Conservation (phyloP, 35 echinoderm and acorn worm genomes). For the Hemicentrotus pulcherrimus region DNA sequence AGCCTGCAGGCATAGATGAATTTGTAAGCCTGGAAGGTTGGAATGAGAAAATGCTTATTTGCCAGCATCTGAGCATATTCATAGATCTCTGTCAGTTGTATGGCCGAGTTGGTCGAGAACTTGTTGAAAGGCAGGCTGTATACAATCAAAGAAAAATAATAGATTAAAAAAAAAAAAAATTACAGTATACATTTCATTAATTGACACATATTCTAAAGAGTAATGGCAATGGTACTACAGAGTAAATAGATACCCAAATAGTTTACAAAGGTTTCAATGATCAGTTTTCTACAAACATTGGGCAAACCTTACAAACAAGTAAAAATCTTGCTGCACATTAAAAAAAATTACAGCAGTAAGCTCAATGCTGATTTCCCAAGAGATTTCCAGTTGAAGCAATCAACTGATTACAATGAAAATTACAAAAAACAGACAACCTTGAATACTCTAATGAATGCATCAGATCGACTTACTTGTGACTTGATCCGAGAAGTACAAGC, state of each 20-base stretch:
- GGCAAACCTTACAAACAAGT: too few relatives aligned
- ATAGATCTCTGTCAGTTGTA: constrained; percentile 96
- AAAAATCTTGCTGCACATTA: too few relatives aligned
- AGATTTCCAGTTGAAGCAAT: too few relatives aligned
- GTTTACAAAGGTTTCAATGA: too few relatives aligned
- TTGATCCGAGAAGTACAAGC: constrained; percentile 95
- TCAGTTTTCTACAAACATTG: too few relatives aligned
- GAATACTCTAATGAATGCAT: not conserved
- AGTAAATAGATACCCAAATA: too few relatives aligned
- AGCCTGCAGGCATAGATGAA: constrained; percentile 91
- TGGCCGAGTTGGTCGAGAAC: constrained; percentile 74
- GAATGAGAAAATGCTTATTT: constrained; percentile 90
- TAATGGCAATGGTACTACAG: too few relatives aligned
- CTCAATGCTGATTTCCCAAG: too few relatives aligned
- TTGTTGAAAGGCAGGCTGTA: constrained; percentile 85
- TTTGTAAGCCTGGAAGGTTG: constrained; percentile 93
- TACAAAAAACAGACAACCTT: too few relatives aligned
- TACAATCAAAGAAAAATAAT: not conserved
- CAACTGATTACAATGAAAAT: too few relatives aligned
- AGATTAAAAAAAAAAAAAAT: not conserved
- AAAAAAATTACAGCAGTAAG: too few relatives aligned
- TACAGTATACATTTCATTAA: not conserved
- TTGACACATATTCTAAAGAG: too few relatives aligned
- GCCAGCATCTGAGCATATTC: constrained; percentile 92
- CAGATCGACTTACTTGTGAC: constrained; percentile 77